Evolutionary conservation across 2,888 invertebrate species (phyloP).

Genomic region (Lottia scabra): DNA sequence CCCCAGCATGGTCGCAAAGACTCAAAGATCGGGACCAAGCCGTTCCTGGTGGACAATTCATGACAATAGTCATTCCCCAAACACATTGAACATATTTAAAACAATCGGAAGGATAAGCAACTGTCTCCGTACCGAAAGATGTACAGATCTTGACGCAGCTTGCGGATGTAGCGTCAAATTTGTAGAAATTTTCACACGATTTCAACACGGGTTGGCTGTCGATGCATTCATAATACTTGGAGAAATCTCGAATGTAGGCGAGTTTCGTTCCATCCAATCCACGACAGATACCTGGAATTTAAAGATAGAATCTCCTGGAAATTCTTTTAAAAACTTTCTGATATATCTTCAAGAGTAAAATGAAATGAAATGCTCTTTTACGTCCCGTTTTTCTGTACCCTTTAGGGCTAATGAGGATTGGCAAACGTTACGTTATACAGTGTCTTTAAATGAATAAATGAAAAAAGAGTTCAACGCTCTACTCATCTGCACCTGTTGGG

Average conservation of each 20-base stretch:
- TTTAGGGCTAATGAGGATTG: too few species aligned
- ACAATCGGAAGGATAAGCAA: neutral
- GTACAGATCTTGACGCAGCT: neutral
- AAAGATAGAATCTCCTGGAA: too few species aligned
- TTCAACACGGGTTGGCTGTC: neutral
- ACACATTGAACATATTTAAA: neutral
- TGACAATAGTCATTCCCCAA: neutral
- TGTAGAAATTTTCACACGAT: neutral
- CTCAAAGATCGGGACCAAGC: neutral
- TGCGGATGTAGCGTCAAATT: neutral
- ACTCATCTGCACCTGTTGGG: too few species aligned
- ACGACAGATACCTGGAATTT: neutral
- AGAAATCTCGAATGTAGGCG: neutral
- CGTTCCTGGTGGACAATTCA: neutral
- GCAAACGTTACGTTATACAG: too few species aligned
- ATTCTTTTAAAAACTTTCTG: too few species aligned
- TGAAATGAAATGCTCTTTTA: too few species aligned
- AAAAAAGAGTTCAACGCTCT: too few species aligned
- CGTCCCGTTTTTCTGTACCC: too few species aligned
- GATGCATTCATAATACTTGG: neutral
- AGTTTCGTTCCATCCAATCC: neutral
- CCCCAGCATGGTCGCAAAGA: neutral
- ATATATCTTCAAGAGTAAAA: too few species aligned
- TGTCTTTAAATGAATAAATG: too few species aligned
- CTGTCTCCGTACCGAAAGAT: neutral